phyloP scores from a whole-genome alignment of 1,140 invertebrate genomes.

The Condylostylus longicornis region DNA sequence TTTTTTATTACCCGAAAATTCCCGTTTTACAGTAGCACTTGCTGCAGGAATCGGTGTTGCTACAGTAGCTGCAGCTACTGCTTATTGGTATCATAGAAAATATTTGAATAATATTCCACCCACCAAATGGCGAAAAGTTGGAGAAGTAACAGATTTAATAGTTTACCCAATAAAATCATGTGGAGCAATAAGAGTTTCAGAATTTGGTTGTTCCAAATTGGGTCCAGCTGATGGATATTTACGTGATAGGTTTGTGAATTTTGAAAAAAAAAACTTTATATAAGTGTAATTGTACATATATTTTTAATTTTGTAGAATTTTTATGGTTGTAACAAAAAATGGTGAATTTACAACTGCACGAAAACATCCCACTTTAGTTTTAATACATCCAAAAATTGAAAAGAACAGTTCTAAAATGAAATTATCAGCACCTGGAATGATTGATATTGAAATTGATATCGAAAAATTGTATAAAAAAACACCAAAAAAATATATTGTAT shows the following conservation, averaged over 20 bases:
- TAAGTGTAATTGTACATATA: neutral
- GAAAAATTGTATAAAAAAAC: conserved; percentile 22
- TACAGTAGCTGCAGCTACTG: conserved; percentile 23
- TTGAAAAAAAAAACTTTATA: neutral
- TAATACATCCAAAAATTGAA: conserved; percentile 29
- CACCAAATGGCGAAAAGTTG: conserved; percentile 31
- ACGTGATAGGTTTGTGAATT: conserved; percentile 19
- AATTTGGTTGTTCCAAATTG: conserved; percentile 28
- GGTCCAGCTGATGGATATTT: conserved; percentile 30
- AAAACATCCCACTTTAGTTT: conserved; percentile 32
- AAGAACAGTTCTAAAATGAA: conserved; percentile 24
- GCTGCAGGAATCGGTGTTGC: conserved; percentile 26
- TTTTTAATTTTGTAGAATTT: conserved; percentile 9
- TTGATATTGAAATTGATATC: conserved; percentile 31
- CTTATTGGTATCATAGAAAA: conserved; percentile 27
- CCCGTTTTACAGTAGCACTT: neutral
- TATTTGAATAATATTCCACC: conserved; percentile 19
- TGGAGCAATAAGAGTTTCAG: conserved; percentile 21
- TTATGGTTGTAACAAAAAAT: conserved; percentile 33
- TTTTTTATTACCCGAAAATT: neutral
- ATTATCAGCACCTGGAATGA: conserved; percentile 33
- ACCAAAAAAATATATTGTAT: conserved; percentile 28
- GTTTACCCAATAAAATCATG: conserved; percentile 33
- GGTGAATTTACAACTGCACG: conserved; percentile 33
- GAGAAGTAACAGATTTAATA: conserved; percentile 32